Evolutionary conservation across 2,888 invertebrate genomes (phyloP), one percentile per base, ranked within the genome.

Genomic region (Cephalotes varians): DNA sequence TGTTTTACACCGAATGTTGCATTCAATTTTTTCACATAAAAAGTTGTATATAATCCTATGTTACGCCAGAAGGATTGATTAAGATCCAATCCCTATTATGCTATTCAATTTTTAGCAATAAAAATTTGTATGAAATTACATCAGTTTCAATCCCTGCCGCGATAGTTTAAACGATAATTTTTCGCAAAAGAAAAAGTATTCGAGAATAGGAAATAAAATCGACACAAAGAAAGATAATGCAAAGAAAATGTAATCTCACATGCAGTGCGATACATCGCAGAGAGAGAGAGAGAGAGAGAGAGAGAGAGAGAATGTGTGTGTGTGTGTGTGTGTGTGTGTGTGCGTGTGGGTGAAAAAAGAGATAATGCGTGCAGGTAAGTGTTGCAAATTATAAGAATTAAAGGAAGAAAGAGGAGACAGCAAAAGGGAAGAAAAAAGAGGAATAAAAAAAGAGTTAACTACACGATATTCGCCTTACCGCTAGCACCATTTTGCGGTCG

Each of bases 401-500:
- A 4, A 18, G 21, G n/a, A 37, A 10, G 15, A 7, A 1, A n/a
- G 21, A 21, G 31, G 1, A 21, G 7, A 18, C 2, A 10, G 3
- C 2, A 10, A 1, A 2, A 9, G 10, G n/a, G 6, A 7, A 15
- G 31, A 28, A 28, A 34, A 5, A 12, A n/a, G 37, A 25, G 47
- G 18, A 51, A 25, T 6, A 25, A 37, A 12, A n/a, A 21, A 40
- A 82, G 64, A 87, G 71, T 85, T 83, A 65, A 86, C 82, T 71
- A 71, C 76, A 86, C 87, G 82, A 90, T 86, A 89, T 88, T 90
- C 81, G 86, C 85, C 90, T 90, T 91, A 91, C 91, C 87, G 88
- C 91, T 85, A 91, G 90, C 91, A 91, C 92, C 91, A 91, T 91
- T 91, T 91, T 92, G 91, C 85, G 90, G 76, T 69, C 76, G 88